phyloP scores from a whole-genome alignment of 2,113 vertebrate species.

The Ctenomys sociabilis region DNA sequence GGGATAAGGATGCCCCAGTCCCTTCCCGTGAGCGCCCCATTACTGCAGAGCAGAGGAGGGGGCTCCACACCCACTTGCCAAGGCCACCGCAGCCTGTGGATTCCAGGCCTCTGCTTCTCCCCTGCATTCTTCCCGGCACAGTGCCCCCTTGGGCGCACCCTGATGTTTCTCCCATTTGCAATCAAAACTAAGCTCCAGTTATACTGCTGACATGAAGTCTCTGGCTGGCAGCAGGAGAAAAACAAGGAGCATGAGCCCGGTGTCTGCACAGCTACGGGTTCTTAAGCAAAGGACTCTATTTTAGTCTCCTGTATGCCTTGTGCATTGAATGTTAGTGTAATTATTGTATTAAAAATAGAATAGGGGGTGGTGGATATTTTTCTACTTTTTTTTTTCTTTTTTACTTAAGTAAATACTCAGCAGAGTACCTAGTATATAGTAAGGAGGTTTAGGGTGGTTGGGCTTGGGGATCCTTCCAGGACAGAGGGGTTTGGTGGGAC shows the following conservation, averaged over 20 bases:
- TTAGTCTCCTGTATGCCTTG: background rate
- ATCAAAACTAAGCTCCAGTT: background rate
- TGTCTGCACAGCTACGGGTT: constrained; percentile 16
- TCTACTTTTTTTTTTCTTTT: no score
- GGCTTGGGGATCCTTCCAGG: no score
- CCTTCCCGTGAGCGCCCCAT: background rate
- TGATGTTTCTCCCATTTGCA: background rate
- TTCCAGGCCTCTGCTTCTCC: background rate
- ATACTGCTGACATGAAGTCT: background rate
- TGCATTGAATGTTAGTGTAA: no score
- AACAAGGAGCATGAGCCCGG: background rate
- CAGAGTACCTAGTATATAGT: no score
- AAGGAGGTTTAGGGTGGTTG: no score
- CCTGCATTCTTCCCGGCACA: background rate
- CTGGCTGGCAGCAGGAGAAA: background rate
- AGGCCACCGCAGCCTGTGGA: background rate
- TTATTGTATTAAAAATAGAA: background rate
- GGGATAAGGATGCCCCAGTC: background rate
- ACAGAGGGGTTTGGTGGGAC: no score
- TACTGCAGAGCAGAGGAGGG: background rate
- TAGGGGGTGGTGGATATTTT: background rate
- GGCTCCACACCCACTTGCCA: background rate
- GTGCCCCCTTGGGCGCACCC: background rate
- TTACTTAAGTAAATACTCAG: no score
- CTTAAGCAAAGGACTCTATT: background rate